Evolutionary conservation across 2,888 invertebrate genomes (phyloP), one percentile per base, ranked within the genome.

Genomic region (Priocnemis perturbator): DNA sequence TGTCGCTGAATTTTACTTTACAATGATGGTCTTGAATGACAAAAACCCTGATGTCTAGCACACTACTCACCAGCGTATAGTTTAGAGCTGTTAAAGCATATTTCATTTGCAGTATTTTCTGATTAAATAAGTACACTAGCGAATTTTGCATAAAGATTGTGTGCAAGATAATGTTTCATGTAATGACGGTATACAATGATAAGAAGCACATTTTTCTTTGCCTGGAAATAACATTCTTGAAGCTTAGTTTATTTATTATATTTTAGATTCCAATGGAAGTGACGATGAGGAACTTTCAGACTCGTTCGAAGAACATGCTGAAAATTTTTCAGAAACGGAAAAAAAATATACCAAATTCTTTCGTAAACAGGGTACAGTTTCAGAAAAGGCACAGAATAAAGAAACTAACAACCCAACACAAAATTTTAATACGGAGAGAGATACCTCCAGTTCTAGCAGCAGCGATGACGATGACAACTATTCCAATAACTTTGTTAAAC

Each of bases 261-360:
- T 45, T 66, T 45, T 17, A 74, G 71, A 64, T 58, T 67, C 66
- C 0, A 74, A 75, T 47, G 64, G 71, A 7, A 71, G 71, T 19
- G 74, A 74, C 47, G 68, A 50, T 3, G 44, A 58, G 5, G 53
- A 64, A 37, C 37, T 37, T 11, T 37, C 37, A 37, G 37, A 37
- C 14, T 37, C 37, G 11, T 37, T 37, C 14, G 37, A 37, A 37
- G 37, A 37, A 11, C 37, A 11, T 11, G 7, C 37, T 1, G 47
- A 9, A 15, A 56, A 0, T 58, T 57, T 15, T 7, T 19, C 14
- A 19, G 45, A n/a, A 44, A 57, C 23, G 37, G 15, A 11, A 17
- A 19, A 0, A 30, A 23, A 23, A 64, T 52, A 44, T 60, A 45
- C 0, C 17, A 20, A 11, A 53, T 9, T 2, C 44, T 56, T 3